Conservation (phyloP, 2,888 invertebrate genomes). For the Julus scandinavius region DNA sequence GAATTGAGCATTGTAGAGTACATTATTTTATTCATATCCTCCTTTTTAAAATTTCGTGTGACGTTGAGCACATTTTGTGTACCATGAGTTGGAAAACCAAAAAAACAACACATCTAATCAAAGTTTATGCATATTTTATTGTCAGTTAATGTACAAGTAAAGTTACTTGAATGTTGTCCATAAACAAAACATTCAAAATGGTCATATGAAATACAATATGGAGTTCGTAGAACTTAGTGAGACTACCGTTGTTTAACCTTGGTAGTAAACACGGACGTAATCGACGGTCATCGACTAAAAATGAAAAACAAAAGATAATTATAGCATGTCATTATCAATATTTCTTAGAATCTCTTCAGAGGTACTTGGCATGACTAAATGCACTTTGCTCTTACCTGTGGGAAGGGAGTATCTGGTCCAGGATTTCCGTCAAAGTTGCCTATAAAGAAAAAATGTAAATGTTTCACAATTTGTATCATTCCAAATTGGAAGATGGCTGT, state of each 20-base stretch:
- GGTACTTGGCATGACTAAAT: not conserved
- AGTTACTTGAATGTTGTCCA: not conserved
- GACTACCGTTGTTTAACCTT: not conserved
- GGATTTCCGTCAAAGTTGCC: constrained; percentile 52
- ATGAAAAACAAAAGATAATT: not conserved
- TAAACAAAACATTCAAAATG: constrained; percentile 13
- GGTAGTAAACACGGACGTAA: constrained; percentile 49
- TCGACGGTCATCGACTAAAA: constrained; percentile 47
- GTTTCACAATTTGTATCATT: not conserved
- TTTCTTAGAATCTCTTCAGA: not conserved
- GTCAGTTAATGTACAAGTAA: not conserved
- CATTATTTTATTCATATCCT: no score
- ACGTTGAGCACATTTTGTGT: no score
- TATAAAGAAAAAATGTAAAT: not conserved
- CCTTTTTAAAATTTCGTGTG: no score
- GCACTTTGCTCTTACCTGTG: constrained; percentile 30
- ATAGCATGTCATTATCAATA: not conserved
- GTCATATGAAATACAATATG: not conserved
- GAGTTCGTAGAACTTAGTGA: not conserved
- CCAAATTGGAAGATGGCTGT: not conserved
- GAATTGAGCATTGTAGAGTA: no score
- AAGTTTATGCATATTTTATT: not conserved
- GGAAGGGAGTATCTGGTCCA: constrained; percentile 34
- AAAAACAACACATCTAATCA: not conserved
- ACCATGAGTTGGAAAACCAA: no score